Percentiles rank a stretch among this genome's conserved stretches.
These are phyloP conservation scores for Tachina fera DNA, from an alignment of 2,888 invertebrate species.

Conservation along the genomic window DNA sequence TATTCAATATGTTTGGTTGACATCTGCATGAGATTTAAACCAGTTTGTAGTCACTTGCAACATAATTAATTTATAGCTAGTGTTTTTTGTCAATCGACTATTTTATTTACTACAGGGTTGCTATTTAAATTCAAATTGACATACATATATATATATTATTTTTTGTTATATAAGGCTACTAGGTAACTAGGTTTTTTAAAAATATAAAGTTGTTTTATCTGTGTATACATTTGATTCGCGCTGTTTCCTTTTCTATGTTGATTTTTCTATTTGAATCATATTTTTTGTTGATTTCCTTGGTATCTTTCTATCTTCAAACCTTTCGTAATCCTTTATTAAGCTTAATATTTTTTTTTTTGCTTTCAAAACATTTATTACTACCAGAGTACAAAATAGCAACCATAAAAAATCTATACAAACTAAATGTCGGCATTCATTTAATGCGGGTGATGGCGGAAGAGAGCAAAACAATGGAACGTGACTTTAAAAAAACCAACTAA, in stretches of 20 bases:
- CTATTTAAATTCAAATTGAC: not conserved
- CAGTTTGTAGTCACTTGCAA: too few species aligned
- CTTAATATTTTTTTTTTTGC: slow-evolving; percentile 24
- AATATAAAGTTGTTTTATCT: slow-evolving; percentile 14
- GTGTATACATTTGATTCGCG: not conserved
- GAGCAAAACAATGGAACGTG: slow-evolving; percentile 48
- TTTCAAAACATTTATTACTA: slow-evolving; percentile 14
- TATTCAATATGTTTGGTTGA: too few species aligned
- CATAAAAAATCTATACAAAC: slow-evolving; percentile 49
- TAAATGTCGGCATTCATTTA: slow-evolving; percentile 54
- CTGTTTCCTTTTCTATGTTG: slow-evolving; percentile 10
- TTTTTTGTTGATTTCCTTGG: slow-evolving; percentile 11
- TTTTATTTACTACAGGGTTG: too few species aligned
- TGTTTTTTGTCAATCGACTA: too few species aligned
- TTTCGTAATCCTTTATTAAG: slow-evolving; percentile 24
- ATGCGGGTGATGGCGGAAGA: slow-evolving; percentile 20
- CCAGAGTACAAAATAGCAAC: slow-evolving; percentile 56
- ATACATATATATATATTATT: not conserved
- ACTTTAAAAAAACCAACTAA: slow-evolving; percentile 24
- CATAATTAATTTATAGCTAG: too few species aligned
- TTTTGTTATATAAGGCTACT: slow-evolving; percentile 33
- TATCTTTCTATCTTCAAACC: slow-evolving; percentile 35
- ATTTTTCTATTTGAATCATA: not conserved
- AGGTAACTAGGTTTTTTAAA: slow-evolving; percentile 40
- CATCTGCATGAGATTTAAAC: too few species aligned